A percentile compares a stretch with the other conserved stretches of the same genome.
Evolutionary conservation across 64 coral and sea anemone species (phyloP).

Genomic region (Montipora sp.): DNA sequence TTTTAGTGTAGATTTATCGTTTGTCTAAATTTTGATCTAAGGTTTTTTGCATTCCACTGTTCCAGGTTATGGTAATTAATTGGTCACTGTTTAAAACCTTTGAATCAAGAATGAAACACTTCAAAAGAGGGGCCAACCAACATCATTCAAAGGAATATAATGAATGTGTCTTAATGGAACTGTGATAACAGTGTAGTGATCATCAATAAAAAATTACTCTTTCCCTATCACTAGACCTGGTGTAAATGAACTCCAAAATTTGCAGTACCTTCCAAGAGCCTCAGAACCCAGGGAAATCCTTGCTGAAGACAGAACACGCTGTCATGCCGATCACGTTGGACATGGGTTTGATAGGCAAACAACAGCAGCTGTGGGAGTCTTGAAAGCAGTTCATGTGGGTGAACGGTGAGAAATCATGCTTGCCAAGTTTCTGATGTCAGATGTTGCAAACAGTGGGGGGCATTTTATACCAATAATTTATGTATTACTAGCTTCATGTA

Average conservation of each 20-base stretch:
- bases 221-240: conserved; percentile 50
- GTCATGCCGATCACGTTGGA: conserved; percentile 98
- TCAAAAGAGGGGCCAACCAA: too few species aligned
- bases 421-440: neutral
- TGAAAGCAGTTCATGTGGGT: conserved; percentile 94
- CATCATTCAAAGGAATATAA: too few species aligned
- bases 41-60: too few species aligned
- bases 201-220: neutral
- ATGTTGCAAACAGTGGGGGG: too few species aligned
- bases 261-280: conserved; percentile 94
- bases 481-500: too few species aligned
- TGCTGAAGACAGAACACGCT: conserved; percentile 92
- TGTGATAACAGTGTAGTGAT: neutral
- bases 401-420: conserved; percentile 68
- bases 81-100: too few species aligned
- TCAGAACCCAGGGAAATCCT: conserved; percentile 90
- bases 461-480: too few species aligned
- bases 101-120: too few species aligned
- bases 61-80: too few species aligned
- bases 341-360: conserved; percentile 97
- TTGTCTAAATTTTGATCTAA: too few species aligned
- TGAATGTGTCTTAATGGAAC: neutral
- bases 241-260: conserved; percentile 99
- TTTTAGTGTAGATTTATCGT: too few species aligned
- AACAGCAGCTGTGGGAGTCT: conserved; percentile 92